phyloP scores from a whole-genome alignment of 2,113 vertebrate genomes.

The Macaca mulatta region DNA sequence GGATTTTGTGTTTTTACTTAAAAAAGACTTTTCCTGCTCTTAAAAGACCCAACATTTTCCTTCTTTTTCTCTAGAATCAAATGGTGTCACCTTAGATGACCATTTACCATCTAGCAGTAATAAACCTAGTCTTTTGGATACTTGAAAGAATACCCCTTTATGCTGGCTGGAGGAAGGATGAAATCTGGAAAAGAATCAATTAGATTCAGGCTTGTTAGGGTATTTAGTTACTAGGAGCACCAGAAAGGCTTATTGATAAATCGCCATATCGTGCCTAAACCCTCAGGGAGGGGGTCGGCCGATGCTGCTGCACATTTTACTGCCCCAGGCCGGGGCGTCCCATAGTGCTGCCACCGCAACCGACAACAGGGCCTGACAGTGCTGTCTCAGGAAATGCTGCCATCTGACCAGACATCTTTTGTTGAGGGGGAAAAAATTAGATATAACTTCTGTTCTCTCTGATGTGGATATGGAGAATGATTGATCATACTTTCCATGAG shows the following conservation, averaged over 20 bases:
- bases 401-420: not conserved
- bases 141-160: not conserved
- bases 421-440: not conserved
- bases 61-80: not conserved
- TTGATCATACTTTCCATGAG: not conserved
- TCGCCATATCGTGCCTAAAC: not conserved
- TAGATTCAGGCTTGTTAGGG: not conserved
- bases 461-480: not conserved
- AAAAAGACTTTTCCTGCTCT: not conserved
- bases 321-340: not conserved
- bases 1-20: constrained; percentile 29
- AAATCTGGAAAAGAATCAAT: not conserved
- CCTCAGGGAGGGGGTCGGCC: fast-evolving
- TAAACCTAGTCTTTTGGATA: not conserved
- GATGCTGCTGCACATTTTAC: not conserved
- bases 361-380: not conserved
- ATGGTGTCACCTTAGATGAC: not conserved
- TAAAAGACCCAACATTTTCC: not conserved
- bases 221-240: not conserved
- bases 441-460: not conserved
- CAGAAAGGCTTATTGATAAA: not conserved
- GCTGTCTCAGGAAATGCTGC: not conserved
- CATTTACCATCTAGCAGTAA: not conserved
- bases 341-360: fast-evolving
- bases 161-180: not conserved